Base-by-base conservation (phyloP, 2,797 vertebrate genomes). In the Poeciliopsis presidionis region DNA sequence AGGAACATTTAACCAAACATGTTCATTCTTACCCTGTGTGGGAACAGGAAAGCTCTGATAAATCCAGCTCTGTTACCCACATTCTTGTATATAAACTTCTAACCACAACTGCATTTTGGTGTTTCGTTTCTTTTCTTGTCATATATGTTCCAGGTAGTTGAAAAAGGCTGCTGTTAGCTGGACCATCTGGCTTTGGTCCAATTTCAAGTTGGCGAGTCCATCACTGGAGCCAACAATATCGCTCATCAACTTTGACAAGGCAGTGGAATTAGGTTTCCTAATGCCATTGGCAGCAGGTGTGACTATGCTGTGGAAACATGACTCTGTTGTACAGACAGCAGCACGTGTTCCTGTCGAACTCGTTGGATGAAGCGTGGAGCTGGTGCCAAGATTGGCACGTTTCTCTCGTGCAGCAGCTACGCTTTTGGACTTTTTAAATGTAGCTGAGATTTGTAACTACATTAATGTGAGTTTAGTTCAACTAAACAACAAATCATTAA, bases 281-380 rank as follows among this genome's bases (percentile, higher is more conserved):
- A 67, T 67, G 67, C 46, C 39, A 65, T 63, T 77, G 51, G 73
- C 80, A 88, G 81, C 39, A 57, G 61, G 82, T 78, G 73, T n/a
- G 46, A 81, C 84, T 81, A 80, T 79, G 89, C 75, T 79, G 84
- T 79, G 25, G 83, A 46, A 90, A 91, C 88, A 75, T 67, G 85
- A 91, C 51, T 57, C 82, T 72, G 36, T 65, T 71, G 65, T 30
- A 45, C 41, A 59, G 55, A 79, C 73, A 84, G 79, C 83, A 81
- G 85, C 79, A 84, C 57, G 70, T 84, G 85, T 84, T 86, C 47
- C 55, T 59, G 57, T 30, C 53, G 79, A 83, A 72, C 61, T 74
- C 82, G 78, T 85, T 78, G 73, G 72, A 81, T 87, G 80, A 76
- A 75, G 16, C 30, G 4, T 28, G 46, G 39, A 13, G 59, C 63